Evolutionary conservation across 30 jellyfish, hydroid and myxozoan species (phyloP).

Genomic region (Mastigias papua): DNA sequence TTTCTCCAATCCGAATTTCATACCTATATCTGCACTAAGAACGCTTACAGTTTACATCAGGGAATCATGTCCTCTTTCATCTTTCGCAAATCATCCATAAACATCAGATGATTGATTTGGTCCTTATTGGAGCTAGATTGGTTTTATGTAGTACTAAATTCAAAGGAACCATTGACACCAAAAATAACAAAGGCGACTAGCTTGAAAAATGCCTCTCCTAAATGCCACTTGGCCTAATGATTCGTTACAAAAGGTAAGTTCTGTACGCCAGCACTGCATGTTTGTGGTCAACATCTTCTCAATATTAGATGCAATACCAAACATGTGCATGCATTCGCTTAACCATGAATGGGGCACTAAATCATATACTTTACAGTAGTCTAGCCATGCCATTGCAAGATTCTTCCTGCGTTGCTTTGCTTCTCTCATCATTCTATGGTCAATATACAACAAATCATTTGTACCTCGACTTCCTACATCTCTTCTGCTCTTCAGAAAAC

Average conservation of each 20-base stretch:
- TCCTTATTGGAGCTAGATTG: neutral
- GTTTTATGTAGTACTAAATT: neutral
- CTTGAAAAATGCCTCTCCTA: neutral
- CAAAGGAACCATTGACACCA: neutral
- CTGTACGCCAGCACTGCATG: neutral
- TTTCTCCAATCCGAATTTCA: neutral
- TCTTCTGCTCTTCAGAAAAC: conserved; percentile 52
- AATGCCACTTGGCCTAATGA: neutral
- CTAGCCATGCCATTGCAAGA: neutral
- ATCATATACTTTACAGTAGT: neutral
- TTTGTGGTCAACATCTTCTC: neutral
- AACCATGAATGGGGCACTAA: neutral
- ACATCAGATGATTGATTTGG: neutral
- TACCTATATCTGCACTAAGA: neutral
- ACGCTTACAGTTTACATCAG: neutral
- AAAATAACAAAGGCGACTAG: neutral
- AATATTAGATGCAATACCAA: neutral
- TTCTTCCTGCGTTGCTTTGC: neutral
- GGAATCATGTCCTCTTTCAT: neutral
- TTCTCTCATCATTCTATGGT: conserved; percentile 25
- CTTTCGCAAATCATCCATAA: neutral
- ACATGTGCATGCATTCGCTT: neutral
- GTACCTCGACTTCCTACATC: conserved; percentile 60
- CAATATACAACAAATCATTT: conserved; percentile 20
- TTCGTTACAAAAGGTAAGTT: neutral